Evolutionary conservation across 2,888 invertebrate species (phyloP).

Genomic region (Trachelus tabidus): DNA sequence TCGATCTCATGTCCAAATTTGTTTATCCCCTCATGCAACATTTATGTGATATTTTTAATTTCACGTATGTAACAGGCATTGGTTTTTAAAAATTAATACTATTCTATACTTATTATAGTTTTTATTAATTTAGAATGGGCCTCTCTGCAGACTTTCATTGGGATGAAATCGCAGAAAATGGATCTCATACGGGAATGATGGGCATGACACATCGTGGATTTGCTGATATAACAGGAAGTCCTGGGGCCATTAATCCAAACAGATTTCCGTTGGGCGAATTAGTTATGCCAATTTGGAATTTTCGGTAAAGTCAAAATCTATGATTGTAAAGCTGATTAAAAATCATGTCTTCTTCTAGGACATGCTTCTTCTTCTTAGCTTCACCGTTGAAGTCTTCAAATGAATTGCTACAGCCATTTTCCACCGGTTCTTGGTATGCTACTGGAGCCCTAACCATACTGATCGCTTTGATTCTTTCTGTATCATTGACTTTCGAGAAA

Average conservation of each 20-base stretch:
- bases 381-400: slow-evolving; percentile 1
- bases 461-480: slow-evolving; percentile 5
- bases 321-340: not conserved
- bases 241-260: slow-evolving; percentile 38
- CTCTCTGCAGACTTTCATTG: slow-evolving; percentile 36
- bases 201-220: slow-evolving; percentile 35
- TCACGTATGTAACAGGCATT: slow-evolving; percentile 38
- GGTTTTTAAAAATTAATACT: not conserved
- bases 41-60: slow-evolving; percentile 47
- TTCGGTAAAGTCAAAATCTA: not conserved
- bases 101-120: not conserved
- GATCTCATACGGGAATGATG: slow-evolving; percentile 15
- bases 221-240: slow-evolving; percentile 38
- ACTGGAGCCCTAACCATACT: not conserved
- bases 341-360: not conserved
- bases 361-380: slow-evolving; percentile 23
- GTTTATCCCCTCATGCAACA: slow-evolving; percentile 42
- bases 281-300: slow-evolving; percentile 26
- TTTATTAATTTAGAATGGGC: slow-evolving; percentile 29
- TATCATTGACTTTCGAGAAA: slow-evolving; percentile 6
- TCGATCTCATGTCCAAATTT: slow-evolving; percentile 50
- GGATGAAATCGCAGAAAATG: slow-evolving; percentile 25
- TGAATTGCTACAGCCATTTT: slow-evolving; percentile 13
- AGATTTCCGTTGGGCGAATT: slow-evolving; percentile 29
- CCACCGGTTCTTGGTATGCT: slow-evolving; percentile 11